Conservation (phyloP, 2,113 vertebrate species). For the Lethenteron reissneri region DNA sequence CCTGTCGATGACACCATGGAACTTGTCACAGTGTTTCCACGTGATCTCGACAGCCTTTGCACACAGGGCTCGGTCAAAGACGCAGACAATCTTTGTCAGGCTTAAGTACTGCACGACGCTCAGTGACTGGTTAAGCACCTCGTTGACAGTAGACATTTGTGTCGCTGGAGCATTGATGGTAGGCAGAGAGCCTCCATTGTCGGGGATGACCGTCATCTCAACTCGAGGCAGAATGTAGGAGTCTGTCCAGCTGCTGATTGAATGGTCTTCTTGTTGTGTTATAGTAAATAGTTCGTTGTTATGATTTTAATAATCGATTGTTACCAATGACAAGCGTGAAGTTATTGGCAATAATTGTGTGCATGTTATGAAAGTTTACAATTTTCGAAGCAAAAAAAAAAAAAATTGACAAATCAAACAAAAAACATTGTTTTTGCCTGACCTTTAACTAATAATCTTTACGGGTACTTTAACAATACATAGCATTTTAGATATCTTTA, state of each 20-base stretch:
- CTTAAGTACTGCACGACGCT: neutral
- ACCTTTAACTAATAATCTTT: too few species aligned
- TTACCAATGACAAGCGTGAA: too few species aligned
- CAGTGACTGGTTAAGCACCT: slow-evolving; percentile 2
- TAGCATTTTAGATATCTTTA: too few species aligned
- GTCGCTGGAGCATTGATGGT: neutral
- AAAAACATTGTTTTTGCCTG: too few species aligned
- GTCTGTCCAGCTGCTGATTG: neutral
- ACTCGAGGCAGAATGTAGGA: neutral
- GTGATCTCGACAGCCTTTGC: neutral
- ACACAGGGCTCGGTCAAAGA: slow-evolving; percentile 1
- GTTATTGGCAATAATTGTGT: too few species aligned
- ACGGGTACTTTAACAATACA: too few species aligned
- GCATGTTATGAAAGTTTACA: too few species aligned
- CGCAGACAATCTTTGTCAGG: neutral
- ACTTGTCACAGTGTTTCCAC: neutral
- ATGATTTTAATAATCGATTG: too few species aligned
- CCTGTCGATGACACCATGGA: neutral
- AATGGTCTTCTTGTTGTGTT: too few species aligned
- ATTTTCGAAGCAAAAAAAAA: too few species aligned
- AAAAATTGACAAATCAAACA: too few species aligned
- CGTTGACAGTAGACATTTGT: neutral
- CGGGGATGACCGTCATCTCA: neutral
- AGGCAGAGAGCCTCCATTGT: neutral
- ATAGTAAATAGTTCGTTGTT: too few species aligned